A percentile compares a stretch with the other conserved stretches of the same genome.
Evolutionary conservation across 1,140 invertebrate genomes (phyloP).

Genomic region (Globodera ellingtonae): DNA sequence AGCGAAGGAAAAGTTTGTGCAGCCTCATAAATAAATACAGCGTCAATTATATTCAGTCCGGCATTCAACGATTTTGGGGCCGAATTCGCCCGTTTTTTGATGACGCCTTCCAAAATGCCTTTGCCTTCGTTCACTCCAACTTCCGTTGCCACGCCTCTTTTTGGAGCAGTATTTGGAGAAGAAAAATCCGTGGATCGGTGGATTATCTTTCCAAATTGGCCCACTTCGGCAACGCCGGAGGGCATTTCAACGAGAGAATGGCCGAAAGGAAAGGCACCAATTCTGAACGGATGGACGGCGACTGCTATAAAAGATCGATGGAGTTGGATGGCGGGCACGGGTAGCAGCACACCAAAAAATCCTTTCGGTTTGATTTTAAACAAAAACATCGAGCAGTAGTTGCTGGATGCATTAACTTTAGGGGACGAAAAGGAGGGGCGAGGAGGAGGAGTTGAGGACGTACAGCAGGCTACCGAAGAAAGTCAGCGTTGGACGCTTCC

Average conservation of each 20-base stretch:
- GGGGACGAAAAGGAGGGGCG: background rate
- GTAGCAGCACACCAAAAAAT: background rate
- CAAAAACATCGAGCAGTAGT: too few species aligned
- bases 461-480: background rate
- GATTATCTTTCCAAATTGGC: conserved; percentile 1
- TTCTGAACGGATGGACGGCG: background rate
- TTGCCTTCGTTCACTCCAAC: background rate
- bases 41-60: background rate
- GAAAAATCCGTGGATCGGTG: background rate
- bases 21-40: background rate
- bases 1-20: background rate
- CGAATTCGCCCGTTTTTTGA: background rate
- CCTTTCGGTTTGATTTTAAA: background rate
- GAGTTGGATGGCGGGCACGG: conserved; percentile 1
- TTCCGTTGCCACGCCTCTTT: background rate
- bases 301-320: background rate
- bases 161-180: background rate
- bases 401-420: background rate
- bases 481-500: background rate
- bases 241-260: background rate
- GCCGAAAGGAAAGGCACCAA: background rate
- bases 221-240: background rate
- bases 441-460: background rate
- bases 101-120: background rate
- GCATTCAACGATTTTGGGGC: background rate